Evolutionary conservation across 2,113 vertebrate species (phyloP).

Genomic region (Sinocyclocheilus maitianheensis): DNA sequence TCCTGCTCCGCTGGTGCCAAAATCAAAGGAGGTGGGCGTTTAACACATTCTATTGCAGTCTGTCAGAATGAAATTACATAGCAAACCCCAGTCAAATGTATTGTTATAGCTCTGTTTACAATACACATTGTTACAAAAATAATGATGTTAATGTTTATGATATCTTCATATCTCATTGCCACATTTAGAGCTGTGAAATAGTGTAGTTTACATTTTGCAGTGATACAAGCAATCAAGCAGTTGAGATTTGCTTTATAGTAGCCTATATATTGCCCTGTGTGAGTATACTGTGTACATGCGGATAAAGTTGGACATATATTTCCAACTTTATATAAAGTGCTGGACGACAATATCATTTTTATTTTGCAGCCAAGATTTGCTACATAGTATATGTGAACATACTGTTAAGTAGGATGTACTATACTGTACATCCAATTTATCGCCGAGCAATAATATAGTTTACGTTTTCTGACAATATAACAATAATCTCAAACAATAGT

Average conservation of each 20-base stretch:
- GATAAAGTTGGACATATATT: neutral
- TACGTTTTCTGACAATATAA: too few relatives aligned
- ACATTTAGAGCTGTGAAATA: neutral
- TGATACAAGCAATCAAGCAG: neutral
- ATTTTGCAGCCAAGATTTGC: too few relatives aligned
- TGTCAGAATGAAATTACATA: neutral
- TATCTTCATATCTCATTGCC: neutral
- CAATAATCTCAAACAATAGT: neutral
- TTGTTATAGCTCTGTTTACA: neutral
- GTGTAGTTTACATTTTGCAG: neutral
- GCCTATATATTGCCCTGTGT: neutral
- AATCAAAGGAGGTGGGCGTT: conserved; percentile 80
- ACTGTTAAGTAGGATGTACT: too few relatives aligned
- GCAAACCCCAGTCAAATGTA: neutral
- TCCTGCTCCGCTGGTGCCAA: conserved; percentile 94
- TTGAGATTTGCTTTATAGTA: neutral
- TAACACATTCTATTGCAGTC: neutral
- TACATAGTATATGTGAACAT: too few relatives aligned
- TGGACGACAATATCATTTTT: too few relatives aligned
- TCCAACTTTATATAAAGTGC: too few relatives aligned
- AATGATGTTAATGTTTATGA: neutral
- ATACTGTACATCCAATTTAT: too few relatives aligned
- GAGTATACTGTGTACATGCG: neutral
- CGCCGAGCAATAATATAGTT: too few relatives aligned
- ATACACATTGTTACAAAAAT: neutral